Evolutionary conservation across 2,113 vertebrate genomes (phyloP), one percentile per base, ranked within the genome.

Genomic region (Trogon melanurus): DNA sequence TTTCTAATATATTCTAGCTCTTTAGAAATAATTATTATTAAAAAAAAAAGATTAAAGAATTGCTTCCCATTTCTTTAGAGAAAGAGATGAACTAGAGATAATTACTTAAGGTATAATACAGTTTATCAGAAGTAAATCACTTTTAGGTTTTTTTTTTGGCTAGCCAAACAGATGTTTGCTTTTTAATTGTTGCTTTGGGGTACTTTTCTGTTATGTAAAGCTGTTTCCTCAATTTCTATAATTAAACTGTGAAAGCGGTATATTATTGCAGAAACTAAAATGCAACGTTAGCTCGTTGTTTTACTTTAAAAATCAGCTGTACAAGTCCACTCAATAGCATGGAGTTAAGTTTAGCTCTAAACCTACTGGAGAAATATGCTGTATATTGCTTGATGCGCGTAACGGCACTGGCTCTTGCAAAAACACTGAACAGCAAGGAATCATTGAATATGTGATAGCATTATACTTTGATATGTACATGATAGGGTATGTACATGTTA

Each of bases 121-220:
- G 54, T 95, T 93, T 93, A 74, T 81, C 38, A 27, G 53, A 92
- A 92, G 19, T 91, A 76, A 91, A 92, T 86, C 8, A 34, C 41
- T 83, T 64, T 61, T 27, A 36, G 36, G 36, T 76, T 60, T 91
- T 48, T 48, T 32, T 45, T 41, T 73, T 79, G 41, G 29, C 50
- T 85, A 83, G 27, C 23, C 48, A 95, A 93, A 86, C 25, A 93
- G 32, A 69, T 87, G 61, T 89, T 95, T 57, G 41, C 16, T 79
- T 74, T 82, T 51, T 92, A 79, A 79, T 95, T 92, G 53, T 91
- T 47, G 10, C 87, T 71, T n/a, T 87, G 87, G 38, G 53, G 16
- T 81, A 61, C 61, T 96, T 96, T 91, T 61, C 38, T 81, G 29
- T 91, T 85, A 69, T 62, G 17, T 80, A 85, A 92, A 88, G 11